These are phyloP conservation scores for Mechanitis messenoides DNA, from an alignment of 2,888 invertebrate genomes.

Conservation along the genomic window DNA sequence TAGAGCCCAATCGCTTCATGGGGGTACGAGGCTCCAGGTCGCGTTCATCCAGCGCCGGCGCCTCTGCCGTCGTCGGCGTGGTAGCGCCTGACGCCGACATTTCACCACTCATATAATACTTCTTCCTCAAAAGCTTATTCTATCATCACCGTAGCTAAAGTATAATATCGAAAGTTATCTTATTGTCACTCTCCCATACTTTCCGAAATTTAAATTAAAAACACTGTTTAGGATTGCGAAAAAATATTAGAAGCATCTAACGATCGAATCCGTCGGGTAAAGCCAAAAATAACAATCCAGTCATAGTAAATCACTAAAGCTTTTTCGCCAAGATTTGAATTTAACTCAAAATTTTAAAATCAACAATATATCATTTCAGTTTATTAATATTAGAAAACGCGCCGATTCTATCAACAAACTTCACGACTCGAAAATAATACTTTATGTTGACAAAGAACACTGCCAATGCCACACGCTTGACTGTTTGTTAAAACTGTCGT, in stretches of 20 bases:
- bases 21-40: conserved; percentile 86
- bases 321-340: conserved; percentile 16
- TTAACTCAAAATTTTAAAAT: conserved; percentile 7
- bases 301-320: conserved; percentile 27
- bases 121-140: conserved; percentile 18
- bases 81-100: conserved; percentile 66
- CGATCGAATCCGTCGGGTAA: conserved; percentile 26
- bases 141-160: conserved; percentile 12
- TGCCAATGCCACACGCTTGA: background rate
- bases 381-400: background rate
- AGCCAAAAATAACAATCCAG: conserved; percentile 33
- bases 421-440: conserved; percentile 2
- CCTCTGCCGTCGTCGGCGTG: conserved; percentile 87
- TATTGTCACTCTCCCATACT: conserved; percentile 16
- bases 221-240: conserved; percentile 12
- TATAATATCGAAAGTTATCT: background rate
- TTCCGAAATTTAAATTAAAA: conserved; percentile 9
- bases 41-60: conserved; percentile 80
- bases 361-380: background rate
- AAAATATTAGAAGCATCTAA: conserved; percentile 16
- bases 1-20: conserved; percentile 87
- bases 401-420: background rate
- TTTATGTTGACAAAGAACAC: conserved; percentile 1
- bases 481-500: background rate
- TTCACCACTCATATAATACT: conserved; percentile 20